Conservation (phyloP, 2,888 invertebrate species). For the Megastigmus dorsalis region DNA sequence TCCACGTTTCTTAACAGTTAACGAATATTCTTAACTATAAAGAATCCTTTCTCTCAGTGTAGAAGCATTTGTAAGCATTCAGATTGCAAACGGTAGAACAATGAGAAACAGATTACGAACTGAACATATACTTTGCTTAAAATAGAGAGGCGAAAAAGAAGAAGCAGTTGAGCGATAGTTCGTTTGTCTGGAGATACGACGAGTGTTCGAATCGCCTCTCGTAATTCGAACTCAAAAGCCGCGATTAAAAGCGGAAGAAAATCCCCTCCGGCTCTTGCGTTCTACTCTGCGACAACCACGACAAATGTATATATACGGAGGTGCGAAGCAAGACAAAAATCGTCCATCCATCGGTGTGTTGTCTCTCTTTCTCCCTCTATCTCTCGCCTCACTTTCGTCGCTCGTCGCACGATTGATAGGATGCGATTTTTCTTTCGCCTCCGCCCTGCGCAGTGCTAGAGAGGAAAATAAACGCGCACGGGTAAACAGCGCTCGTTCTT, state of each 20-base stretch:
- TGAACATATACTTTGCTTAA: neutral
- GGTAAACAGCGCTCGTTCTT: neutral
- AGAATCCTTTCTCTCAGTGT: neutral
- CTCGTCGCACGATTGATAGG: conserved; percentile 21
- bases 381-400: neutral
- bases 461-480: neutral
- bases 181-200: neutral
- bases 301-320: neutral
- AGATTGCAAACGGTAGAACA: neutral
- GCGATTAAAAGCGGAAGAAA: conserved; percentile 13
- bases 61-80: neutral
- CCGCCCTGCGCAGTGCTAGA: neutral
- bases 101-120: neutral
- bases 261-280: neutral
- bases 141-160: neutral
- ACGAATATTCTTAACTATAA: too few species aligned
- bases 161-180: neutral
- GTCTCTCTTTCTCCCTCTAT: too few species aligned
- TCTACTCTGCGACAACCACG: neutral
- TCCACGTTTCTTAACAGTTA: too few species aligned
- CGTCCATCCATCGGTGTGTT: too few species aligned
- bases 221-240: conserved; percentile 16
- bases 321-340: neutral
- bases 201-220: neutral
- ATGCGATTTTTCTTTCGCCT: neutral